Evolutionary conservation across 2,888 invertebrate genomes (phyloP), one percentile per base, ranked within the genome.

Genomic region (Drosophila vallismaia): DNA sequence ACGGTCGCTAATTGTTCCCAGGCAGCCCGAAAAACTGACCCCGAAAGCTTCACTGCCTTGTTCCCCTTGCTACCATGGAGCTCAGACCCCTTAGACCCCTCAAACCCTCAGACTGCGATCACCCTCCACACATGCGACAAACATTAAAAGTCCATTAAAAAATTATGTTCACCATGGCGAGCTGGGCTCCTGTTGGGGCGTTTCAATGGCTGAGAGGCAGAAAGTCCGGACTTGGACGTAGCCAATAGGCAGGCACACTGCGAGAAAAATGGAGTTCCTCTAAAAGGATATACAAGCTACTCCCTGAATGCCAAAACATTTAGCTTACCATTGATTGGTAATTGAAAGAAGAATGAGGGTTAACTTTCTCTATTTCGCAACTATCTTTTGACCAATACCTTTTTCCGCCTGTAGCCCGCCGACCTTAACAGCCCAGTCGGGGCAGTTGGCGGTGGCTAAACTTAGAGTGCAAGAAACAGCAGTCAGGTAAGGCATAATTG

Each of bases 71-170:
- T 19, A n/a, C n/a, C n/a, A n/a, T n/a, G n/a, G n/a, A n/a, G n/a
- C n/a, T n/a, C n/a, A n/a, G n/a, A n/a, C n/a, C n/a, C n/a, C n/a
- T n/a, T n/a, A n/a, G 19, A 19, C 44, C 24, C 19, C 24, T 10
- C 10, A 7, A 5, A 19, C 6, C 4, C 24, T 14, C 10, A 8
- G 24, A 56, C 48, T 57, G 48, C 53, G 42, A 28, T 55, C n/a
- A 44, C 50, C 49, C 50, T 26, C 28, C 55, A 56, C 51, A 51
- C 75, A 74, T 60, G 75, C 75, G 81, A 86, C 74, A 75, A 88
- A 87, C 87, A 87, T 89, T 87, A 89, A 89, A 87, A 87, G 86
- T 89, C 89, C 87, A 87, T 87, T 87, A 89, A 87, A 87, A 84
- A 88, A 80, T 74, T 74, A 75, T 88, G 83, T 81, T 75, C 73